Evolutionary conservation across 2,113 vertebrate species (phyloP), one percentile per base, ranked within the genome.

Genomic region (Myodes glareolus): DNA sequence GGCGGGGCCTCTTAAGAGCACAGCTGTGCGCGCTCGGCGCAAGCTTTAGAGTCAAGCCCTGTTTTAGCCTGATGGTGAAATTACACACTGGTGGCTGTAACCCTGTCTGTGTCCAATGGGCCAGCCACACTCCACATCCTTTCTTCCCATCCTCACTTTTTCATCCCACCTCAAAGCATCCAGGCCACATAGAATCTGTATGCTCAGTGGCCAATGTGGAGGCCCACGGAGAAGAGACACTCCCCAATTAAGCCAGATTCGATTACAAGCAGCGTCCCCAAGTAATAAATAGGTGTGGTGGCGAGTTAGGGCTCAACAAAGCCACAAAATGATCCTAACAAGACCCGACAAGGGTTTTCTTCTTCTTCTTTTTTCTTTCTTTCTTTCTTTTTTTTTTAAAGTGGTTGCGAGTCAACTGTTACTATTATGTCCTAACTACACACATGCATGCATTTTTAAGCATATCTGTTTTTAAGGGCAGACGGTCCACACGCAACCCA

Each of bases 51-150:
- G 98, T 98, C 78, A 80, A 97, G 95, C 96, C 97, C 98, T 97
- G 65, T 97, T 98, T 98, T 98, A 98, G 98, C 97, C 90, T 98
- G 98, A 98, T 98, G 98, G 98, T 96, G 97, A 98, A 99, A 98
- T 98, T 98, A 98, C 98, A 98, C 92, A 95, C 98, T 98, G 98
- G 98, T 98, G 97, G 96, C 97, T 96, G 55, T 98, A 98, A 98
- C 98, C 98, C 98, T 92, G 97, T 97, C 98, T 97, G 93, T 94
- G 98, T 98, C 98, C 98, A 96, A 90, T 88, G 97, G 98, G 82
- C 80, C 39, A 14, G 77, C 82, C 67, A 0, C 17, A 7, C 31
- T 67, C 75, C 0, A 0, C 0, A 2, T 42, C 84, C 67, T 70
- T 89, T 97, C 92, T 11, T 4, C 93, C 95, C 96, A 97, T 87